phyloP scores from a whole-genome alignment of 1,140 invertebrate genomes.

The Drosophila sucinea region DNA sequence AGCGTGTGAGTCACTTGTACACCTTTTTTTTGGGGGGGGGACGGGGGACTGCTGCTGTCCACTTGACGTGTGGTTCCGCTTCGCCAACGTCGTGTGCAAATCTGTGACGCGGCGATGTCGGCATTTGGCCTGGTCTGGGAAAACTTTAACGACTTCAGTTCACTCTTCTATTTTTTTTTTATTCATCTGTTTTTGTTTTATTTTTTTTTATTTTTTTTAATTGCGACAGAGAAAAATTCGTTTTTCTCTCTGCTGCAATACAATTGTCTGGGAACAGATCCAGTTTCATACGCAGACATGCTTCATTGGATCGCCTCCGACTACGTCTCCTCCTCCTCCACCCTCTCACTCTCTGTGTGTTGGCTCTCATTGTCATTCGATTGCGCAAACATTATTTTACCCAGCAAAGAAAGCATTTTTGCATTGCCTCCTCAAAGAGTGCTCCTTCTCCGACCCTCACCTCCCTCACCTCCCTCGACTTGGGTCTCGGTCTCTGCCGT shows the following conservation, averaged over 20 bases:
- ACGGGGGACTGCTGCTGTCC: slow-evolving; percentile 46
- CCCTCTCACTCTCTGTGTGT: not conserved
- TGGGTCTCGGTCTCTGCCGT: not conserved
- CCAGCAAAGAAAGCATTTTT: slow-evolving; percentile 49
- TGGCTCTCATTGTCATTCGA: slow-evolving; percentile 64
- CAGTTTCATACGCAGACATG: slow-evolving; percentile 71
- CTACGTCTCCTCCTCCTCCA: not conserved
- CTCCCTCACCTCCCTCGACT: slow-evolving; percentile 21
- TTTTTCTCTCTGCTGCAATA: slow-evolving; percentile 53
- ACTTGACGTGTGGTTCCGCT: slow-evolving; percentile 78
- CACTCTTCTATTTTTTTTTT: slow-evolving; percentile 2
- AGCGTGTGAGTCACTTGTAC: slow-evolving; percentile 44
- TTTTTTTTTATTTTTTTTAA: slow-evolving; percentile 51
- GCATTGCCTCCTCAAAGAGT: slow-evolving; percentile 26
- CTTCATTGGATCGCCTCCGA: slow-evolving; percentile 56
- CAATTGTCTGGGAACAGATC: slow-evolving; percentile 66
- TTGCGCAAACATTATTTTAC: slow-evolving; percentile 72
- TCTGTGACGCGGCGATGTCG: slow-evolving; percentile 60
- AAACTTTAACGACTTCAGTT: slow-evolving; percentile 62
- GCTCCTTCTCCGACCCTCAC: slow-evolving; percentile 3
- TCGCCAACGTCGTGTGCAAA: slow-evolving; percentile 64
- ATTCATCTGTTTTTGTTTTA: slow-evolving; percentile 18
- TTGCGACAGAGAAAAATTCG: slow-evolving; percentile 71
- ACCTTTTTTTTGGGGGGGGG: slow-evolving; percentile 26
- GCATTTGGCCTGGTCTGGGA: slow-evolving; percentile 68